Evolutionary conservation across 1,140 invertebrate genomes (phyloP), one percentile per base, ranked within the genome.

Genomic region (Macrocentrus cingulum): DNA sequence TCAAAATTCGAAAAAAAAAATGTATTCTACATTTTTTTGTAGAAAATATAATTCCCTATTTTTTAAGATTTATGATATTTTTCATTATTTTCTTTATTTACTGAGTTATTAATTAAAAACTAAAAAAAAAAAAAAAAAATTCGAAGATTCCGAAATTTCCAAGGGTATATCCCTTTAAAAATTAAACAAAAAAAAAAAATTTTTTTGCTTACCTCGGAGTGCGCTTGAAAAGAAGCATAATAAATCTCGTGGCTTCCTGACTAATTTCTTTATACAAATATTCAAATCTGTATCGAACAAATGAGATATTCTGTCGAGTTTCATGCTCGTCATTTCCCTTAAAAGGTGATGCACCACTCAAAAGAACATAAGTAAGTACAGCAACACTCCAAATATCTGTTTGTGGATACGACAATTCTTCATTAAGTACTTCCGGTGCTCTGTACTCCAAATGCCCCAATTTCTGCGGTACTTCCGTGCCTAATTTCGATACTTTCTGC

Each of bases 341-440:
- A 86, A 98, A 99, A 25, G 97, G 95, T 29, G 95, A 93, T 7
- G 87, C 87, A 7, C 97, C 97, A 9, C 94, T 97, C 25, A 99
- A 78, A 73, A 99, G 81, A n/a, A 97, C 83, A 80, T 99, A 99
- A 1, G 91, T 84, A 0, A 99, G 79, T 3, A 95, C 92, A 18
- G 94, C 97, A 18, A 99, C 82, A 45, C 91, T 91, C 97, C 97
- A 99, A 63, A 99, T 90, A 77, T 99, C 97, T 20, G 92, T 92
- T 70, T 95, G 90, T 2, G 90, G 90, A 70, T 87, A 91, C 4
- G 92, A 89, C 11, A 87, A 84, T 75, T 92, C 89, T 66, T 95
- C 92, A 70, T 87, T 87, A 20, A 98, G 77, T 52, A 98, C 85
- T 80, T 99, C 97, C 0, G 97, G 97, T 2, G 97, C 92, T 88